Evolutionary conservation across 2,888 invertebrate genomes (phyloP).

Genomic region (Galeopsomyia nigrocyanea): DNA sequence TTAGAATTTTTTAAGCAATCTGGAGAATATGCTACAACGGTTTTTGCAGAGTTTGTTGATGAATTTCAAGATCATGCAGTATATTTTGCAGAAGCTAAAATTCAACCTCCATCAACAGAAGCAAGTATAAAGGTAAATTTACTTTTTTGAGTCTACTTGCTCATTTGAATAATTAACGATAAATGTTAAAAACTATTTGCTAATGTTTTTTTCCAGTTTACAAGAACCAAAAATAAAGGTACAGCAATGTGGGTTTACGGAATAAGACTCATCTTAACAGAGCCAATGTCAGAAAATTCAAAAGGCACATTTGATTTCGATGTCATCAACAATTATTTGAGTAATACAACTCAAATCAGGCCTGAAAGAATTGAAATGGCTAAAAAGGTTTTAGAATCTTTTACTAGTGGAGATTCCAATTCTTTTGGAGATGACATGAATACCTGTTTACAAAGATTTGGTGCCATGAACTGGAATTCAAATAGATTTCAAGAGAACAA

Average conservation of each 20-base stretch:
- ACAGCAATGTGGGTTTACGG: constrained; percentile 67
- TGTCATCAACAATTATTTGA: constrained; percentile 56
- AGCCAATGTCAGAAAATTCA: constrained; percentile 47
- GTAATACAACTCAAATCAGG: constrained; percentile 47
- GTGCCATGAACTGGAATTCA: constrained; percentile 30
- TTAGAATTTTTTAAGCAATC: constrained; percentile 68
- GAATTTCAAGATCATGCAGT: constrained; percentile 65
- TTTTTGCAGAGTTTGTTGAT: constrained; percentile 64
- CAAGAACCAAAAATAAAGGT: constrained; percentile 61
- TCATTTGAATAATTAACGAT: no score
- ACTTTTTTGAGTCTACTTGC: no score
- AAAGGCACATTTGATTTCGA: constrained; percentile 54
- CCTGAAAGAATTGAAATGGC: constrained; percentile 47
- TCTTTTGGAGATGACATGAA: constrained; percentile 41
- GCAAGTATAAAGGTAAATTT: constrained; percentile 61
- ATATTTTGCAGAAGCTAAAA: constrained; percentile 60
- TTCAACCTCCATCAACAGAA: constrained; percentile 61
- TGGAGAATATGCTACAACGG: constrained; percentile 68
- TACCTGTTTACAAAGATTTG: constrained; percentile 44
- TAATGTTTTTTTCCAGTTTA: constrained; percentile 61
- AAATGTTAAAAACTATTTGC: no score
- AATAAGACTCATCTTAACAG: constrained; percentile 62
- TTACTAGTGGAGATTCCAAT: constrained; percentile 36
- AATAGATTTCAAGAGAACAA: constrained; percentile 16
- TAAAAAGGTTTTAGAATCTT: constrained; percentile 48